Conservation (phyloP, 2,113 vertebrate species). For the Chamaetylas fuelleborni region DNA sequence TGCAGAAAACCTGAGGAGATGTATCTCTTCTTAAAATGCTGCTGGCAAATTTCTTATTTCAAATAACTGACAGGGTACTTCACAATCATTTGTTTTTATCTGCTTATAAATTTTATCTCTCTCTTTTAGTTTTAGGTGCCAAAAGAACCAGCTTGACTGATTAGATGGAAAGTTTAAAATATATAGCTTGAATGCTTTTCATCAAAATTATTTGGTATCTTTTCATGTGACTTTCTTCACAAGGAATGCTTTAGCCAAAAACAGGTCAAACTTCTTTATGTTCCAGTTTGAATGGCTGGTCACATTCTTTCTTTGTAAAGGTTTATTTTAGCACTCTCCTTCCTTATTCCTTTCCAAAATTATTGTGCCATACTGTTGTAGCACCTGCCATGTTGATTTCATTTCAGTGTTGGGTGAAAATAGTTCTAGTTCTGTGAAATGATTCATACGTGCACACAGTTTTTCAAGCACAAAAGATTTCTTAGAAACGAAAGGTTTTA, state of each 20-base stretch:
- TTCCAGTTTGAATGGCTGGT: neutral
- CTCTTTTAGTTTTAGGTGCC: neutral
- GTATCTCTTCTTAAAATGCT: neutral
- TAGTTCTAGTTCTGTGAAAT: conserved; percentile 6
- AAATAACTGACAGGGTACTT: neutral
- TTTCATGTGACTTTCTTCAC: neutral
- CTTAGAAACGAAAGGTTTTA: neutral
- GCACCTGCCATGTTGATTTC: conserved; percentile 36
- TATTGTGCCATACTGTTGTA: conserved; percentile 25
- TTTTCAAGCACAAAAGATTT: conserved; percentile 17
- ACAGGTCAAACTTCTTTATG: neutral
- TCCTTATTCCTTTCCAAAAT: neutral
- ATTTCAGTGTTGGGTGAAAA: conserved; percentile 12
- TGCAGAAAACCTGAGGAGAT: neutral
- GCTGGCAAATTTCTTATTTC: neutral
- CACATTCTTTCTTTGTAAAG: neutral
- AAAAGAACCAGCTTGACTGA: neutral
- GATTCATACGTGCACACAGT: neutral
- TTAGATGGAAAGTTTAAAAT: neutral
- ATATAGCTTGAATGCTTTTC: neutral
- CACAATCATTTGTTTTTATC: neutral
- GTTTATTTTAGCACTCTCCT: neutral
- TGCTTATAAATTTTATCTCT: neutral
- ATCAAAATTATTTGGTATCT: neutral
- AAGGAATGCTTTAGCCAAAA: neutral